Conservation (phyloP, 1,140 invertebrate genomes). For the Pinna nobilis region DNA sequence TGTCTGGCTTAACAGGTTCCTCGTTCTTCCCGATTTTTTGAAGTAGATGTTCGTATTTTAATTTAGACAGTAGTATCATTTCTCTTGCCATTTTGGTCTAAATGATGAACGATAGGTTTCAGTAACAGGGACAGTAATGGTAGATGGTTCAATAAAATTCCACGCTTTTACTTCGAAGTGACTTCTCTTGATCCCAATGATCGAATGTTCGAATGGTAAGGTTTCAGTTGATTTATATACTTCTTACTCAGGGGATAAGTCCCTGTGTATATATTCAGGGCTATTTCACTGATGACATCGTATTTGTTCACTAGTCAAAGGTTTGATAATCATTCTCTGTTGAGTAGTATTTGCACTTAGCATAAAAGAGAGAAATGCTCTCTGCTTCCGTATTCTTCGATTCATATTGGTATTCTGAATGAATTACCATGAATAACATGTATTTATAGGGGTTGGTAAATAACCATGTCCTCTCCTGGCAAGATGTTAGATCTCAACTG, state of each 20-base stretch:
- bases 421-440: neutral
- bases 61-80: constrained; percentile 36
- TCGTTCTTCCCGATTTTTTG: constrained; percentile 21
- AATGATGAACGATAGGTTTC: constrained; percentile 22
- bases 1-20: constrained; percentile 16
- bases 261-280: constrained; percentile 26
- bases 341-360: neutral
- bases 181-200: constrained; percentile 9
- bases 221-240: constrained; percentile 25
- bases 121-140: constrained; percentile 22
- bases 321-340: constrained; percentile 21
- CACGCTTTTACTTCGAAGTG: constrained; percentile 2
- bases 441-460: constrained; percentile 32
- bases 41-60: constrained; percentile 33
- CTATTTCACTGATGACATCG: constrained; percentile 22
- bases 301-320: constrained; percentile 16
- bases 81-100: constrained; percentile 31
- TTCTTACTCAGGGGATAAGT: neutral
- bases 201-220: constrained; percentile 20
- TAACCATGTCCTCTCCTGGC: constrained; percentile 34
- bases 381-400: constrained; percentile 5
- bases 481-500: constrained; percentile 35
- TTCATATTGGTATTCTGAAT: constrained; percentile 22
- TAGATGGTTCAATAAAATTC: neutral
- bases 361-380: constrained; percentile 5